Evolutionary conservation across 2,888 invertebrate species (phyloP).

Genomic region (Acholoe squamosa): DNA sequence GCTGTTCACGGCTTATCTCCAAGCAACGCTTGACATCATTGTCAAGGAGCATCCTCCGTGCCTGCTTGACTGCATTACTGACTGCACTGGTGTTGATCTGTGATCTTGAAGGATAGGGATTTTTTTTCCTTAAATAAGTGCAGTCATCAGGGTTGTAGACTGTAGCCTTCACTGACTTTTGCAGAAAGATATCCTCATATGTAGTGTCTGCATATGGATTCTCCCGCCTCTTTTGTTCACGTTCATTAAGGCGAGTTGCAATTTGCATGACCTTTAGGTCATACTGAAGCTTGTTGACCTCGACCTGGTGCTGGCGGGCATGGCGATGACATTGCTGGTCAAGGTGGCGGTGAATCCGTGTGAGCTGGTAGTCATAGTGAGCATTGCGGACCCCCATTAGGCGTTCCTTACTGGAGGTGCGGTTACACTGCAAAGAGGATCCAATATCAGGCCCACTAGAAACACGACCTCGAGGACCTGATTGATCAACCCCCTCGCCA

Average conservation of each 20-base stretch:
- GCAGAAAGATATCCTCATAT: constrained; percentile 74
- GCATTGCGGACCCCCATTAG: constrained; percentile 79
- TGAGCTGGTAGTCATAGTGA: constrained; percentile 77
- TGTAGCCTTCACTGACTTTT: constrained; percentile 61
- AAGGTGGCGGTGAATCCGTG: constrained; percentile 70
- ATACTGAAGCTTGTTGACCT: constrained; percentile 75
- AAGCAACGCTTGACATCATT: not conserved
- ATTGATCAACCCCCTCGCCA: constrained; percentile 65
- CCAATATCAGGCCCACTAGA: not conserved
- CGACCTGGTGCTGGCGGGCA: constrained; percentile 74
- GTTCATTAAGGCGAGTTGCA: constrained; percentile 75
- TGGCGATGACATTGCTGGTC: constrained; percentile 73
- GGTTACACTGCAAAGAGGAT: constrained; percentile 34
- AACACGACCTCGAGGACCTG: not conserved
- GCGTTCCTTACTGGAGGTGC: not conserved
- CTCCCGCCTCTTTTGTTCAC: constrained; percentile 75
- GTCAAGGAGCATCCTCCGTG: constrained; percentile 52
- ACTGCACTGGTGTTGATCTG: not conserved
- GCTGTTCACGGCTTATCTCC: not conserved
- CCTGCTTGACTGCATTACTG: constrained; percentile 42
- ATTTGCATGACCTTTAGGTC: constrained; percentile 79
- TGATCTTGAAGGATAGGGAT: constrained; percentile 34
- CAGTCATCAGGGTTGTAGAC: constrained; percentile 54
- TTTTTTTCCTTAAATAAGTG: constrained; percentile 68
- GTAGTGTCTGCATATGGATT: constrained; percentile 76